These are phyloP conservation scores for Seira ritae DNA, from an alignment of 2,888 invertebrate genomes.

Conservation along the genomic window DNA sequence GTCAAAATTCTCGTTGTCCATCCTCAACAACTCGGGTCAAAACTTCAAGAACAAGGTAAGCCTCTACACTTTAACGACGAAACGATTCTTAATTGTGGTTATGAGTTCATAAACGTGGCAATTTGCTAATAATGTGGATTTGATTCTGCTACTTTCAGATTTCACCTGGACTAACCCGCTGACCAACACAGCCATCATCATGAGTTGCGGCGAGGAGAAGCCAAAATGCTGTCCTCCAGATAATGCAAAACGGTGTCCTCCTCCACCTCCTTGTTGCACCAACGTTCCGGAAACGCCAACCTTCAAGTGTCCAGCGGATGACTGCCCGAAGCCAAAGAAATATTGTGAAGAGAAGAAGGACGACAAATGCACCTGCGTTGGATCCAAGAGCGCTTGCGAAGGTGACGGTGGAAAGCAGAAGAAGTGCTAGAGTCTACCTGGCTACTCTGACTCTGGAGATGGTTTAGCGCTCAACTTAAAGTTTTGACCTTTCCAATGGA, in stretches of 20 bases:
- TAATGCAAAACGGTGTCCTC: constrained; percentile 16
- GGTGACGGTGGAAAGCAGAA: constrained; percentile 22
- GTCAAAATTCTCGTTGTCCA: neutral
- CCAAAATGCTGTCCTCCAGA: constrained; percentile 57
- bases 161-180: no score
- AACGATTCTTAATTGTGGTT: no score
- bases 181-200: no score
- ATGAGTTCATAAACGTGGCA: no score
- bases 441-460: no score
- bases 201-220: constrained; percentile 39
- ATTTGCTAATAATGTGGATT: no score
- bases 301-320: constrained; percentile 51
- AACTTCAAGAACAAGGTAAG: neutral
- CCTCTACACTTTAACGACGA: no score
- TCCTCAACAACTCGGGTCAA: neutral
- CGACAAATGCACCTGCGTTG: constrained; percentile 47
- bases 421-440: constrained; percentile 21
- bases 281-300: constrained; percentile 51
- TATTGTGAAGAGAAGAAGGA: constrained; percentile 51
- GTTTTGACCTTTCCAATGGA: no score
- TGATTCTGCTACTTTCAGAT: no score
- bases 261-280: constrained; percentile 38
- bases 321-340: constrained; percentile 23
- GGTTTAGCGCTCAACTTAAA: no score
- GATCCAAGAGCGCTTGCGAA: constrained; percentile 6